These are phyloP conservation scores for Hassar affinis DNA, from an alignment of 2,113 vertebrate genomes.

Conservation along the genomic window DNA sequence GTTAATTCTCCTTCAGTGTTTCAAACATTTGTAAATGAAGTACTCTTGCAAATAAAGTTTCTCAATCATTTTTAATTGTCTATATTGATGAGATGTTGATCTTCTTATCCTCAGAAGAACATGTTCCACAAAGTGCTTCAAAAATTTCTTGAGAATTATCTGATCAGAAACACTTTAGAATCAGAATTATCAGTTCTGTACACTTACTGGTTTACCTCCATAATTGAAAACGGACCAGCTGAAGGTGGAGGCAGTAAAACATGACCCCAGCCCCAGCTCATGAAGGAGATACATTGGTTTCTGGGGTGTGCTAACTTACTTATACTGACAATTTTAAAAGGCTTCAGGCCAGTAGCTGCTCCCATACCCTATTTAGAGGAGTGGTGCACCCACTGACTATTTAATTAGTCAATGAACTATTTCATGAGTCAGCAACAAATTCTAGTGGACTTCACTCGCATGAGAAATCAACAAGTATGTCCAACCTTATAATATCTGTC, in stretches of 20 bases:
- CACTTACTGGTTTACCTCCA: neutral
- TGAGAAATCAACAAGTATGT: too few relatives aligned
- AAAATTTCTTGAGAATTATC: neutral
- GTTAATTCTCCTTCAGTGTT: too few relatives aligned
- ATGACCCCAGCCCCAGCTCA: neutral
- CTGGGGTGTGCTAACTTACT: neutral
- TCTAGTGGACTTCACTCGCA: too few relatives aligned
- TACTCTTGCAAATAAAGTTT: too few relatives aligned
- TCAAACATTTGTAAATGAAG: too few relatives aligned
- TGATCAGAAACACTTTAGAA: neutral
- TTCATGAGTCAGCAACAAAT: too few relatives aligned
- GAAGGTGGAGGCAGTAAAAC: neutral
- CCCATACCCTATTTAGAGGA: neutral
- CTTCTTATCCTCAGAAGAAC: too few relatives aligned
- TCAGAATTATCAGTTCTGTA: too few relatives aligned
- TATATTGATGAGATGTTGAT: too few relatives aligned
- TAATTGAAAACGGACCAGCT: neutral
- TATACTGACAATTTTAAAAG: neutral
- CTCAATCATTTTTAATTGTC: too few relatives aligned
- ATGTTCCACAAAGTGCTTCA: neutral
- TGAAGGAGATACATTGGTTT: neutral
- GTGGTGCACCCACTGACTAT: neutral
- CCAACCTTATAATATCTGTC: too few relatives aligned
- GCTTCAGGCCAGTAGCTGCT: neutral
- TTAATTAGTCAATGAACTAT: too few relatives aligned